Base-by-base conservation (phyloP, 2,888 invertebrate species). In the Chaetogeoica ovagalla region DNA sequence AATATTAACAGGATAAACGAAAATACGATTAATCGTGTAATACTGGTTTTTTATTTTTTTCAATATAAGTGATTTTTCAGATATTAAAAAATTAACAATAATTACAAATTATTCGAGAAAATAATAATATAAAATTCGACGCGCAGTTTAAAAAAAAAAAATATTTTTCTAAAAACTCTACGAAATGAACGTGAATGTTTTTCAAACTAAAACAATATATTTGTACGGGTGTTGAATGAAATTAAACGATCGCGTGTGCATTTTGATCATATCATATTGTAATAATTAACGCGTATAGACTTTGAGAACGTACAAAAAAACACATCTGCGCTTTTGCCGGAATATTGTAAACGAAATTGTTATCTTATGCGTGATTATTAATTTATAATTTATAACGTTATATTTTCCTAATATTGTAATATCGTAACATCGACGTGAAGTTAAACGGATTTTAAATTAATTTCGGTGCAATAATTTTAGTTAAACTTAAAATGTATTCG, bases 371-470 rank as follows among this genome's bases (percentile, higher is more conserved):
- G 2, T 48, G 17, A 39, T 17, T 37, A 68, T 19, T 69, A 37
- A 55, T n/a, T 57, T 70, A 30, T 30, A 2, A 30, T 30, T 55
- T 37, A 73, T 23, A 71, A 19, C 39, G 21, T 23, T n/a, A n/a
- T n/a, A n/a, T n/a, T 17, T 17, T 43, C n/a, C 21, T 66, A 55
- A 73, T n/a, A 39, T n/a, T n/a, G n/a, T 70, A 39, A 57, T 30
- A 30, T 70, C 60, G 66, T 66, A n/a, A 66, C n/a, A 23, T 30
- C 30, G 59, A 59, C 43, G 23, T 17, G 2, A 55, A 59, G 23
- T 75, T 75, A 23, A 59, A 75, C 39, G 43, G 17, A 57, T 73
- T 52, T 52, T 65, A 66, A 59, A 66, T 66, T 57, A 48, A 75
- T 65, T 65, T 57, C 9, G 15, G 75, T 75, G 43, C 66, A 55